A percentile compares a stretch with the other conserved stretches of the same genome.
Evolutionary conservation across 2,888 invertebrate genomes (phyloP).

Genomic region (Scaptomyza flava): DNA sequence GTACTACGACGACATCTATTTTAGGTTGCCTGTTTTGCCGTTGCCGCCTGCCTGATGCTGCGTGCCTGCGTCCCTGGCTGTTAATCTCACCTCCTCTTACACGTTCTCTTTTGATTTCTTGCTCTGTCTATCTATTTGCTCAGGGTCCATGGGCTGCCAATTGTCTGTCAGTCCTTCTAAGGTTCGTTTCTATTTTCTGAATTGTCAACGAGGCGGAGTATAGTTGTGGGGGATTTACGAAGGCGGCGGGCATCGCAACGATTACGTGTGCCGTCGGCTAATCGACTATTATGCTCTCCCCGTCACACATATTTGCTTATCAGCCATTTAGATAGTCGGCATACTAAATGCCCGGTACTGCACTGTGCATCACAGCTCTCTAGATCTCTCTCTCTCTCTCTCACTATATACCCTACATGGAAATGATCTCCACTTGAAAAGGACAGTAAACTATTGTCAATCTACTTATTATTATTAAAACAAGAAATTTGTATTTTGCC

Average conservation of each 20-base stretch:
- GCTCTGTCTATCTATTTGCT: constrained; percentile 13
- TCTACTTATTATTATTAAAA: background rate
- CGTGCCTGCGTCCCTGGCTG: constrained; percentile 51
- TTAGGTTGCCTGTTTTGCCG: constrained; percentile 34
- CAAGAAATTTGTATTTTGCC: background rate
- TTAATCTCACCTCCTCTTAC: constrained; percentile 12
- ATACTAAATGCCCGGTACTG: constrained; percentile 18
- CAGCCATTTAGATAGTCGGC: constrained; percentile 37
- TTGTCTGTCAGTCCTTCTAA: constrained; percentile 84
- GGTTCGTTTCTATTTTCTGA: constrained; percentile 84
- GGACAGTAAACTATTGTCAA: background rate
- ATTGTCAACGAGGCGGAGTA: constrained; percentile 54
- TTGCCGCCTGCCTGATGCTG: constrained; percentile 39
- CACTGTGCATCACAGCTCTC: constrained; percentile 5
- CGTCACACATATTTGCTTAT: constrained; percentile 64
- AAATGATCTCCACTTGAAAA: background rate
- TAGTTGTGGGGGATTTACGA: constrained; percentile 17
- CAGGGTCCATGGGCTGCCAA: constrained; percentile 53
- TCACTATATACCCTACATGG: constrained; percentile 15
- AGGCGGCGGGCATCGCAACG: constrained; percentile 4
- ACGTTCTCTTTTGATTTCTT: background rate
- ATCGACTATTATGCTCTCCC: constrained; percentile 41
- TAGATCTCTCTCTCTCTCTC: constrained; percentile 4
- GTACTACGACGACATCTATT: constrained; percentile 62
- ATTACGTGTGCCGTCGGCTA: constrained; percentile 27